Conservation (phyloP, 2,797 vertebrate species). For the Myotis findleyi region DNA sequence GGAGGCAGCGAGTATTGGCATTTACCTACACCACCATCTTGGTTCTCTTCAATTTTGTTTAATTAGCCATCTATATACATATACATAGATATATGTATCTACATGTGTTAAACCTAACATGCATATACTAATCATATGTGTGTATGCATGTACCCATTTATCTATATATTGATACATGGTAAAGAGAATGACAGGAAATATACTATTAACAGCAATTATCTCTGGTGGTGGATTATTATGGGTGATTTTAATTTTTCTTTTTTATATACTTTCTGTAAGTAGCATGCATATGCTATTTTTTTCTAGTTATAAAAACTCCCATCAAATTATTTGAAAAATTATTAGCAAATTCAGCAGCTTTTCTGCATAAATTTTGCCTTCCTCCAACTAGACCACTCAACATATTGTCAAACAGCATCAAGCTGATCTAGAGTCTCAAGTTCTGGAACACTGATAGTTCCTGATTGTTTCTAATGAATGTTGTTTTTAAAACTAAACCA, state of each 20-base stretch:
- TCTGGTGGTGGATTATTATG: neutral
- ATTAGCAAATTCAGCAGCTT: neutral
- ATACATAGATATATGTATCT: neutral
- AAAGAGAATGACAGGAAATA: neutral
- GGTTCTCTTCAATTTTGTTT: neutral
- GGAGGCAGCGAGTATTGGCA: too few species aligned
- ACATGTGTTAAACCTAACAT: neutral
- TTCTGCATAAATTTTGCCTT: neutral
- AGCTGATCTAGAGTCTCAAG: neutral
- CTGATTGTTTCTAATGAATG: neutral
- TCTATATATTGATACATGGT: neutral
- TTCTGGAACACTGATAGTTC: neutral
- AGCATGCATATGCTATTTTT: neutral
- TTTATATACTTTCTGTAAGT: neutral
- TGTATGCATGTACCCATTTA: neutral
- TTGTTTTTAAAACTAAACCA: neutral
- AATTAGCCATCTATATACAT: neutral
- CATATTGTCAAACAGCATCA: neutral
- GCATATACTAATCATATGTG: neutral
- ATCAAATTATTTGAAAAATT: neutral
- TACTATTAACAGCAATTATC: neutral
- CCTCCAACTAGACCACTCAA: neutral
- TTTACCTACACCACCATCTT: too few species aligned
- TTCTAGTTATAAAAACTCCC: neutral
- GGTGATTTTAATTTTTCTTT: conserved; percentile 40